A percentile compares a stretch with the other conserved stretches of the same genome.
Evolutionary conservation across 2,888 invertebrate species (phyloP).

Genomic region (Mythimna pallens): DNA sequence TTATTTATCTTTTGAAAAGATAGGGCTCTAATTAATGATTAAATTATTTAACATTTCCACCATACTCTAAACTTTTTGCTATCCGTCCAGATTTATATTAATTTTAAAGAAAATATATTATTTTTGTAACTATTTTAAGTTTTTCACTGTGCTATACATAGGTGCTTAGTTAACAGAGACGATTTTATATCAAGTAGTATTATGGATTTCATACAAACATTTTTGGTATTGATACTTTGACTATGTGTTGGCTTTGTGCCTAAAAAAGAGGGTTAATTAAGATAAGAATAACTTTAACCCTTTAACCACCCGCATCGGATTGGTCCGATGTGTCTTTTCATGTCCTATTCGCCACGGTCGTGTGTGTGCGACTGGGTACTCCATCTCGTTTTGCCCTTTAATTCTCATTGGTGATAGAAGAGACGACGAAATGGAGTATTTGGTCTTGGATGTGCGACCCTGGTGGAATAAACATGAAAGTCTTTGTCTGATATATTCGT

Average conservation of each 20-base stretch:
- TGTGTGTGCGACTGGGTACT: too few relatives aligned
- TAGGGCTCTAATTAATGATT: neutral
- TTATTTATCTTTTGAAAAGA: neutral
- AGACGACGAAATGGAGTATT: too few relatives aligned
- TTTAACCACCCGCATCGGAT: too few relatives aligned
- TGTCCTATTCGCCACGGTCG: too few relatives aligned
- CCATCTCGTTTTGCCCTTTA: too few relatives aligned
- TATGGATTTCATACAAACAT: constrained; percentile 20
- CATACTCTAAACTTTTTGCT: constrained; percentile 25
- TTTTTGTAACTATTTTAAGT: constrained; percentile 54
- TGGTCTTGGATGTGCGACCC: too few relatives aligned
- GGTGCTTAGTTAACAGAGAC: constrained; percentile 43
- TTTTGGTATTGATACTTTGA: constrained; percentile 13
- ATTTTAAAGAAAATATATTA: constrained; percentile 49
- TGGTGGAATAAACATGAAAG: too few relatives aligned
- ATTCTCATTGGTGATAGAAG: too few relatives aligned
- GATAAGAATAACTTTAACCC: too few relatives aligned
- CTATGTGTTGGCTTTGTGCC: neutral
- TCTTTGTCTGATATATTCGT: too few relatives aligned
- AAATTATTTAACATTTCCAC: constrained; percentile 31
- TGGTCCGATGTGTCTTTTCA: too few relatives aligned
- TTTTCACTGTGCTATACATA: constrained; percentile 53
- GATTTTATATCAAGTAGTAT: constrained; percentile 27
- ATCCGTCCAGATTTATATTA: constrained; percentile 63
- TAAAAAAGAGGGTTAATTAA: neutral